Base-by-base conservation (phyloP, 2,888 invertebrate species). In the Boloria euphrosyne region DNA sequence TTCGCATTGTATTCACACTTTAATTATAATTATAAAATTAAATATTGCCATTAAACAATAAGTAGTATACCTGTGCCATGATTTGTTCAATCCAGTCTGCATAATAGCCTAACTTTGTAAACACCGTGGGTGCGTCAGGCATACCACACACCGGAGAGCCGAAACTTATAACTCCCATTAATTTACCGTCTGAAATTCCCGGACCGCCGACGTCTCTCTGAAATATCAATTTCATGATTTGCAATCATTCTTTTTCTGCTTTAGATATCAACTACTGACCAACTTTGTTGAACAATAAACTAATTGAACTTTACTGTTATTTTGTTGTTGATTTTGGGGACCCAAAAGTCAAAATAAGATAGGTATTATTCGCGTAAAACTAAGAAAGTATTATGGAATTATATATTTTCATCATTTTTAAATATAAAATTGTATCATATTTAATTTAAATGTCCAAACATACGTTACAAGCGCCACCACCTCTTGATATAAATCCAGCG, bases 181-280 rank as follows among this genome's bases (percentile, higher is more conserved):
- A 77, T 2, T 71, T 71, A 0, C 85, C 83, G 3, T 73, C 68
- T 0, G 76, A 77, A 0, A 90, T 72, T 0, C 87, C 90, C 13
- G 90, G 90, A 4, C 84, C 89, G 2, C 90, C 90, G 0, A 85
- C 84, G 55, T 90, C 90, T 2, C 79, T 80, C 90, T 90, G 70
- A 13, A 60, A 59, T 17, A 17, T 14, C 13, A 38, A 31, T 38
- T 38, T 17, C 6, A 57, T 5, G 4, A 57, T 14, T 6, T 27
- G 22, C 31, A n/a, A 27, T 4, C 13, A 27, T 27, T 14, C 2
- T 31, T 16, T 16, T 13, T 13, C 10, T 22, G 22, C 22, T 22
- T 22, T 2, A 22, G 22, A 22, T 22, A 22, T 22, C 22, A 22
- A 22, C 3, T 22, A 22, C 22, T 22, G 3, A 22, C 22, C 22